phyloP scores from a whole-genome alignment of 2,113 vertebrate species.

The Phyllostomus discolor region DNA sequence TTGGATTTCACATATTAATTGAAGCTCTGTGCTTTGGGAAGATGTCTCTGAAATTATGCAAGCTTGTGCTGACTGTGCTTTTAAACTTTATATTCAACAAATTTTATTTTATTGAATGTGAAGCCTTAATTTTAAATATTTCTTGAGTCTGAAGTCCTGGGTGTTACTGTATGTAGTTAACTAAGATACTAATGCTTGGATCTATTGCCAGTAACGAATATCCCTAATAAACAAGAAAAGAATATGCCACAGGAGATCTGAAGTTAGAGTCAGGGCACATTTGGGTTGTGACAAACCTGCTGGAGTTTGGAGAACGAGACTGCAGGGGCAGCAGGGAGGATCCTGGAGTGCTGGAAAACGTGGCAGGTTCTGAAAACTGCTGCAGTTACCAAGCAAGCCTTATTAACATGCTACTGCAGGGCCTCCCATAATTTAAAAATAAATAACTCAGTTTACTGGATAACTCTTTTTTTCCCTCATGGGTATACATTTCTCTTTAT shows the following conservation, averaged over 20 bases:
- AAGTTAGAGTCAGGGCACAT: neutral
- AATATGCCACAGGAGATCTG: neutral
- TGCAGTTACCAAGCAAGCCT: neutral
- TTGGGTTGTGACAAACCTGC: neutral
- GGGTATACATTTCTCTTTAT: neutral
- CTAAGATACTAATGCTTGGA: neutral
- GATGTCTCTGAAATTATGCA: neutral
- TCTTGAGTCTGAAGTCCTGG: neutral
- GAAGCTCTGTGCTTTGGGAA: neutral
- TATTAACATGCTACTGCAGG: neutral
- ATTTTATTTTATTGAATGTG: neutral
- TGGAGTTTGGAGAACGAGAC: neutral
- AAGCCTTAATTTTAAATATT: neutral
- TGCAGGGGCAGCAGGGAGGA: fast-evolving
- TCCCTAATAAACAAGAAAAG: neutral
- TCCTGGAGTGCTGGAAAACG: neutral
- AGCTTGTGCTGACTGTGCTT: neutral
- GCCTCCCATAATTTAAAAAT: neutral
- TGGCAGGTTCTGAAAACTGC: neutral
- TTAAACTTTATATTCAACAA: neutral
- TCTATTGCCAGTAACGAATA: neutral
- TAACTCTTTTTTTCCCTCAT: neutral
- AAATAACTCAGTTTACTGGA: neutral
- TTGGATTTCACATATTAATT: neutral
- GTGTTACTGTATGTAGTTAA: neutral